These are phyloP conservation scores for Latheticus oryzae DNA, from an alignment of 2,888 invertebrate genomes.

Conservation along the genomic window DNA sequence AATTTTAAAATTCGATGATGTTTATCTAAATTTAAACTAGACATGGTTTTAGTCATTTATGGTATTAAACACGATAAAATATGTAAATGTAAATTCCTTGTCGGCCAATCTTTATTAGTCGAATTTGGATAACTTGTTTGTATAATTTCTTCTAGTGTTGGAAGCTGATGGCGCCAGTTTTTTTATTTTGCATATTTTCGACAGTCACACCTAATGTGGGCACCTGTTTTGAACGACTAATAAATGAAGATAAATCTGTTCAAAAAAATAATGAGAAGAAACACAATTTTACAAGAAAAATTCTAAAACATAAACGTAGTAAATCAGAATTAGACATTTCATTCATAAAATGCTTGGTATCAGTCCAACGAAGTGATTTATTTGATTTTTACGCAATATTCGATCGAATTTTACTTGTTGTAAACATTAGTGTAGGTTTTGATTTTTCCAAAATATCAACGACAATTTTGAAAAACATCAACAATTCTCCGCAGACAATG, in stretches of 20 bases:
- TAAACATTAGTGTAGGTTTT: constrained; percentile 11
- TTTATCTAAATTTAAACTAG: constrained; percentile 29
- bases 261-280: neutral
- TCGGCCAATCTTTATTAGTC: constrained; percentile 33
- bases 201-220: constrained; percentile 33
- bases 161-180: constrained; percentile 28
- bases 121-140: constrained; percentile 37
- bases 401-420: constrained; percentile 26
- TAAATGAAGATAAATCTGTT: constrained; percentile 23
- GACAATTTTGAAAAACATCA: too few relatives aligned
- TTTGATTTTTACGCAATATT: constrained; percentile 17
- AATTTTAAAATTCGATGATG: constrained; percentile 31
- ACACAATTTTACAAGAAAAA: neutral
- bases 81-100: constrained; percentile 37
- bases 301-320: constrained; percentile 5
- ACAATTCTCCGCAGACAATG: too few relatives aligned
- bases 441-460: constrained; percentile 1
- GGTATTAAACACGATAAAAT: constrained; percentile 29
- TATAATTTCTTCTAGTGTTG: constrained; percentile 24
- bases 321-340: constrained; percentile 22
- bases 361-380: constrained; percentile 19
- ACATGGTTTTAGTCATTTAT: constrained; percentile 34
- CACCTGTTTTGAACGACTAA: constrained; percentile 26
- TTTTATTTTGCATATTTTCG: constrained; percentile 17
- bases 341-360: constrained; percentile 30